phyloP scores from a whole-genome alignment of 2,797 vertebrate genomes.

The Poeciliopsis gracilis region DNA sequence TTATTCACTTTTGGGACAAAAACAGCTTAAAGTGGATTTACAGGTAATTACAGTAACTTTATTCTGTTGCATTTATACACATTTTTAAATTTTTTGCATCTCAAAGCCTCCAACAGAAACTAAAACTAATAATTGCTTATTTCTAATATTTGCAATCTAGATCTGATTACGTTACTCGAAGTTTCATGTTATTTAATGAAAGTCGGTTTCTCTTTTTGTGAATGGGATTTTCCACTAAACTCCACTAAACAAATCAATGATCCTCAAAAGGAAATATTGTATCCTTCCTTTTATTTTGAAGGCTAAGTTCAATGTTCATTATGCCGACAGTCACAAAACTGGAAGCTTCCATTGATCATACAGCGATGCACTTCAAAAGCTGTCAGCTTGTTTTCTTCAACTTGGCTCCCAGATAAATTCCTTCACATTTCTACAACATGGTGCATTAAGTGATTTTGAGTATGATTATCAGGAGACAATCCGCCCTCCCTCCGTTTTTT shows the following conservation, averaged over 20 bases:
- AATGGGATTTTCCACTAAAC: background rate
- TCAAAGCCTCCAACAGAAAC: background rate
- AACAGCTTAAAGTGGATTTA: background rate
- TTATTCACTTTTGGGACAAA: background rate
- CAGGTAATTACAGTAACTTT: background rate
- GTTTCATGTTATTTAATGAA: background rate
- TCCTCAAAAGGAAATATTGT: background rate
- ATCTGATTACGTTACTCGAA: background rate
- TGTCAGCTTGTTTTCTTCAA: constrained; percentile 20
- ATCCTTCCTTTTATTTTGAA: background rate
- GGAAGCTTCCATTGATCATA: background rate
- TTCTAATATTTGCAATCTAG: too few relatives aligned
- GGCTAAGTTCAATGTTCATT: background rate
- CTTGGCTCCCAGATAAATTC: constrained; percentile 52
- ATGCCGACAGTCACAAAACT: constrained; percentile 1
- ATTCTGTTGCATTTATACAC: background rate
- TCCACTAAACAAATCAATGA: background rate
- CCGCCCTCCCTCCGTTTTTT: constrained; percentile 41
- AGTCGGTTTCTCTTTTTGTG: background rate
- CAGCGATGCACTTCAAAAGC: constrained; percentile 1
- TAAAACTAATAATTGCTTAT: background rate
- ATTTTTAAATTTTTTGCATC: background rate
- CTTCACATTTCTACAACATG: constrained; percentile 56
- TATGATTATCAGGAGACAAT: constrained; percentile 62
- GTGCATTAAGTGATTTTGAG: constrained; percentile 57